phyloP scores from a whole-genome alignment of 53 echinoderm and acorn worm species.

The Pentamera pediparva region DNA sequence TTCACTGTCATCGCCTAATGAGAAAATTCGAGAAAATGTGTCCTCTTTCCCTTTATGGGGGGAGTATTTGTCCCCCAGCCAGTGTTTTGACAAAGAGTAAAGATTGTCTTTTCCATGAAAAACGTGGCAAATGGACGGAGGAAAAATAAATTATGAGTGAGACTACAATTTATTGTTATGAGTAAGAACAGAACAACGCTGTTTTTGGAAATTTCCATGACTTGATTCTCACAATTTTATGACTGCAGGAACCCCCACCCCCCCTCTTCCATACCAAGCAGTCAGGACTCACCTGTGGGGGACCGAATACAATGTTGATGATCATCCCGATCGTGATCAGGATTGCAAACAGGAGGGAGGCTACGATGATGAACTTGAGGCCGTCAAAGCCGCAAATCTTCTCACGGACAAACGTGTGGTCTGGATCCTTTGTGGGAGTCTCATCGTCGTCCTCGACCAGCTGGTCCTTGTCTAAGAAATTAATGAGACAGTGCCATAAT shows the following conservation, averaged over 20 bases:
- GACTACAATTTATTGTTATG: too few relatives aligned
- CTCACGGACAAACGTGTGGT: slow-evolving; percentile 48
- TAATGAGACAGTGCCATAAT: too few relatives aligned
- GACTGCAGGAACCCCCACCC: background rate
- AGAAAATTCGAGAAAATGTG: too few relatives aligned
- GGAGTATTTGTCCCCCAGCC: too few relatives aligned
- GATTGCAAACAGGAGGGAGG: slow-evolving; percentile 62
- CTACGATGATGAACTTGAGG: slow-evolving; percentile 75
- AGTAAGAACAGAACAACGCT: too few relatives aligned
- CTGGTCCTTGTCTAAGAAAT: slow-evolving; percentile 67
- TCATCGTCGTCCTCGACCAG: slow-evolving; percentile 45
- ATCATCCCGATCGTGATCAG: slow-evolving; percentile 71
- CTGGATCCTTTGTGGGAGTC: slow-evolving; percentile 53
- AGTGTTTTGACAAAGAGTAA: too few relatives aligned
- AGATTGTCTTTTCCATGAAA: too few relatives aligned
- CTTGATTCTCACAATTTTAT: background rate
- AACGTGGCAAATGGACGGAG: too few relatives aligned
- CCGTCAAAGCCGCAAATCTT: slow-evolving; percentile 82
- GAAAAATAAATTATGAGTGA: too few relatives aligned
- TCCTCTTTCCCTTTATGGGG: too few relatives aligned
- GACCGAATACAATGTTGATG: slow-evolving; percentile 68
- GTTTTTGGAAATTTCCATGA: background rate
- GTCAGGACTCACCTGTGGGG: slow-evolving; percentile 41
- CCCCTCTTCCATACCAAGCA: background rate
- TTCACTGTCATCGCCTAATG: too few relatives aligned